Base-by-base conservation (phyloP, 1,140 invertebrate genomes). In the Drosophila sechellia region DNA sequence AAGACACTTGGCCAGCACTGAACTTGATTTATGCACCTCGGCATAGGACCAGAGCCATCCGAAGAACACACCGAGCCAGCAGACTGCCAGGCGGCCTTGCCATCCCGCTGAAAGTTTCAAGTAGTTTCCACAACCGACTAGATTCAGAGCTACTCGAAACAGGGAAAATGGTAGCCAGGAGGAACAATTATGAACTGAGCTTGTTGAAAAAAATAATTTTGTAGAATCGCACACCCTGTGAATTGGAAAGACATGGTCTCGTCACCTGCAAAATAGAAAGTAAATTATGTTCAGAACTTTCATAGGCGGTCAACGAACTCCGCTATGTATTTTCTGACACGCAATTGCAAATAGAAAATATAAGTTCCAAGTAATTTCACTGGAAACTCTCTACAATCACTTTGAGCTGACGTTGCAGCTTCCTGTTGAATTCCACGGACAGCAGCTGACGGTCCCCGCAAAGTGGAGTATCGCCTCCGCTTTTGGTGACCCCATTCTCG, bases 21-120 rank as follows among this genome's bases (percentile, higher is more conserved):
- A 86, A 87, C 70, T 77, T 86, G 83, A 86, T 86, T 86, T 86
- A 86, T 89, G 79, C 52, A 10, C 50, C 59, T 20, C 52, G 66
- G 39, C 75, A 40, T 52, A 49, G 52, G 42, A 70, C 43, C 35
- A 35, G 46, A 45, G n/a, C 27, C 37, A 48, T 4, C 15, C 37
- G 12, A 5, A 11, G 27, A 60, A 31, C 22, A 31, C 22, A 17
- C 63, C 48, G 75, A 87, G 55, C 48, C 60, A 53, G 39, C 71
- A 89, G 83, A 81, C 83, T 86, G 54, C 59, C 43, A 55, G 72
- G 72, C 74, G 63, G 52, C 74, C 35, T 10, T 54, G 35, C 34
- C 15, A 37, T 35, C 6, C 49, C 56, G 81, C 81, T 86, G 78
- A 87, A 75, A 83, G 79, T 72, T 81, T 75, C 59, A 65, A 75